Base-by-base conservation (phyloP, 1,140 invertebrate species). In the Ladona fulva region DNA sequence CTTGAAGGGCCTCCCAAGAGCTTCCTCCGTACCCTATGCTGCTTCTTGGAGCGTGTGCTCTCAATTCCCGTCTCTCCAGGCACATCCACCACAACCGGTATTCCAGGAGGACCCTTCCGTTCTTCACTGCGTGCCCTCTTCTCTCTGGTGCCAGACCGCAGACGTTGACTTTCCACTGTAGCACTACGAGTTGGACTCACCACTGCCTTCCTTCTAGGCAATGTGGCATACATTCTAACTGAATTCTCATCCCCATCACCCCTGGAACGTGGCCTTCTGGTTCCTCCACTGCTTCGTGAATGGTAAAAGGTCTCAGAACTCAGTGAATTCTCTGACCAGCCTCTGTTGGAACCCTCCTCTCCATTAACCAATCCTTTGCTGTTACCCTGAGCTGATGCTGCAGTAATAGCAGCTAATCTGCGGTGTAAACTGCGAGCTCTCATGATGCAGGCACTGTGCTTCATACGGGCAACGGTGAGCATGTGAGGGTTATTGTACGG, bases 371-470 rank as follows among this genome's bases (percentile, higher is more conserved):
- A 5, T 5, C 16, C 52, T 22, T 66, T 66, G 91, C 79, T 89
- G 91, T 80, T 92, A 90, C 24, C 89, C 84, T 0, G 89, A 89
- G 79, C 90, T 86, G 37, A 79, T 78, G 76, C 82, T 82, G 7
- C 88, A n/a, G 1, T 37, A 3, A 25, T 3, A 75, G 76, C 76
- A 52, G 10, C 24, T 82, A 94, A 91, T 80, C 92, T 88, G 24
- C 93, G 89, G 81, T 97, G 94, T 14, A 98, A 87, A 83, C 93
- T 95, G 73, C 95, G 88, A 0, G 93, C 92, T 79, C 95, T 88
- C 92, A 97, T 95, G 0, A 97, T 91, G 83, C 95, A 97, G 24
- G 94, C 95, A 82, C 96, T 97, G 83, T 97, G 95, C 82, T 96
- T 97, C 92, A 96, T 96, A 82, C 94, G 89, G 7, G 95, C 95